Conservation (phyloP, 2,888 invertebrate genomes). For the Nephrocerus scutellatus region DNA sequence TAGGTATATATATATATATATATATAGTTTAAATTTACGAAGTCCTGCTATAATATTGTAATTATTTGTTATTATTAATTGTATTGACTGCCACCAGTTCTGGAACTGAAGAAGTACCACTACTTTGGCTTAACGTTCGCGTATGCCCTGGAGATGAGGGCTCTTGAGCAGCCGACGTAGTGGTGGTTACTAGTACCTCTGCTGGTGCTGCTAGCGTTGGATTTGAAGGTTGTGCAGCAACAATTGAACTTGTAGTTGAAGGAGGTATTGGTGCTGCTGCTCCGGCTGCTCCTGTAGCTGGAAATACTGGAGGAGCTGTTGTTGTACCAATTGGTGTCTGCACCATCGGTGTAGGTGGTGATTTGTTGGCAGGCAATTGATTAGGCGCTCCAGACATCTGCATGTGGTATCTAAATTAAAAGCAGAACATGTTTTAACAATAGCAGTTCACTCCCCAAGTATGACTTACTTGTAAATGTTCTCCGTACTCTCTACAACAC, state of each 20-base stretch:
- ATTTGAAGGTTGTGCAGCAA: constrained; percentile 23
- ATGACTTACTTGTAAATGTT: constrained; percentile 60
- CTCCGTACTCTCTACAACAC: constrained; percentile 74
- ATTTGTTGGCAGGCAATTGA: constrained; percentile 54
- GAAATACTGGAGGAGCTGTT: constrained; percentile 42
- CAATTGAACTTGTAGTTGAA: constrained; percentile 53
- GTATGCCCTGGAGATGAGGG: too few species aligned
- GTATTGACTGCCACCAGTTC: constrained; percentile 35
- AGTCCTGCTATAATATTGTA: background rate
- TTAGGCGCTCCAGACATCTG: constrained; percentile 58
- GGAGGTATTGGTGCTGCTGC: constrained; percentile 47
- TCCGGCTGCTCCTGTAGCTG: constrained; percentile 26
- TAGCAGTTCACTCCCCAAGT: too few species aligned
- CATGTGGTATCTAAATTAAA: constrained; percentile 63
- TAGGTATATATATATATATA: constrained; percentile 12
- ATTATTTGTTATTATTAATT: constrained; percentile 33
- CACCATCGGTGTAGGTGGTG: constrained; percentile 61
- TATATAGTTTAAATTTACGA: constrained; percentile 13
- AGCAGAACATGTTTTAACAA: constrained; percentile 1
- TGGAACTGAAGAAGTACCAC: constrained; percentile 37
- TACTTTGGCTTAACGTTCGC: constrained; percentile 58
- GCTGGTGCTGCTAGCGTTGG: constrained; percentile 40
- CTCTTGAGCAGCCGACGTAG: constrained; percentile 24
- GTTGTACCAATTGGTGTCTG: constrained; percentile 57
- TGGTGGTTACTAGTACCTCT: constrained; percentile 52